Base-by-base conservation (phyloP, 2,888 invertebrate genomes). In the Trimorus sp. region DNA sequence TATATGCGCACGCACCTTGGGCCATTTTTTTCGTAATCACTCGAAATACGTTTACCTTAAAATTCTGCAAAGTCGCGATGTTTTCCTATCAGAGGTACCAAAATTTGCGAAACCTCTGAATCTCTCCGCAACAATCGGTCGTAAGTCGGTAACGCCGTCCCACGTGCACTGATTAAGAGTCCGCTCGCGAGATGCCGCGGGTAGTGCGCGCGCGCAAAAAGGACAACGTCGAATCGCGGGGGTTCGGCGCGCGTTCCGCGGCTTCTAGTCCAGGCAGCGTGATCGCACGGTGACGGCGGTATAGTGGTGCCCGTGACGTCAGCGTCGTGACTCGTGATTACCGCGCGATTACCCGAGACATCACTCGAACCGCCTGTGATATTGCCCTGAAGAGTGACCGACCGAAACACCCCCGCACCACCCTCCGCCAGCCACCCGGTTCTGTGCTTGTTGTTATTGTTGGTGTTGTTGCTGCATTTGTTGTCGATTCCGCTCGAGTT, bases 241-340 rank as follows among this genome's bases (percentile, higher is more conserved):
- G 80, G 76, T 80, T 80, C 76, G 71, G 65, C 56, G 76, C 80
- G 80, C 75, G 66, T 71, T 54, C 26, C 26, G 26, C 76, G 42
- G 79, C 79, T 60, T 73, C 79, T 79, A 79, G 79, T 79, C 68
- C 79, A 79, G 79, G 66, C 69, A 74, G 74, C 70, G 74, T 74
- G 63, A 74, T 79, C 74, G 79, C 69, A 58, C 59, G 75, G 74
- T 75, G 42, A 79, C 73, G 68, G 79, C 48, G 71, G 16, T 60
- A 73, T 56, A 65, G 78, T 51, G 68, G 53, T 79, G 74, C 68
- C 68, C 7, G 79, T 74, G 74, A 62, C 56, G 74, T 79, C 40
- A 62, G 66, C 56, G 60, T 36, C 16, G 75, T 75, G 58, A 49
- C 40, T 53, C 45, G 75, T 37, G 62, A 68, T 68, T 76, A 54